Evolutionary conservation across 2,113 vertebrate genomes (phyloP), one percentile per base, ranked within the genome.

Genomic region (Dermatemys mawii): DNA sequence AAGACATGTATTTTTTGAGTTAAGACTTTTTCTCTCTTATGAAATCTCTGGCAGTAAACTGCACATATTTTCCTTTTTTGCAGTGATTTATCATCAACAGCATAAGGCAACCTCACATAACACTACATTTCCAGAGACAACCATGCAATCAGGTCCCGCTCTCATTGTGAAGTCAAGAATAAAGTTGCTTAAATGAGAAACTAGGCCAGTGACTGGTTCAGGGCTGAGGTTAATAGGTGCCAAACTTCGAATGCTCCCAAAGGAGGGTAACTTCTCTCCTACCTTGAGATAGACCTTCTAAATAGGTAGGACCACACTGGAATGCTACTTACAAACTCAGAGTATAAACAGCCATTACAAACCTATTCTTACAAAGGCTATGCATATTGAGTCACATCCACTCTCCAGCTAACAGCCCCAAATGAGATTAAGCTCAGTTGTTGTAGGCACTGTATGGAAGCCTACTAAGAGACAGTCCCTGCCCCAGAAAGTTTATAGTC

Each of bases 271-370:
- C 76, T 93, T 95, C 89, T 44, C 84, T 81, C 84, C 2, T 1
- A 29, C 53, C 35, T 50, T 93, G 82, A 48, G 80, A 91, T 89
- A 93, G 50, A 1, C 55, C 73, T 93, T 95, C 73, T 93, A 90
- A 95, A 96, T 88, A 92, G 94, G 87, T 91, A 93, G 29, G 79
- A 86, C 90, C 95, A 95, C 80, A 73, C 60, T 11, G 44, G 92
- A 92, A 44, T 93, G 96, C 91, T 5, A 11, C 94, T 91, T 91
- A 91, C 70, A 90, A 93, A 90, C 67, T 73, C 86, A 86, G 76
- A 94, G 60, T 4, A 0, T 60, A 87, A 94, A 92, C 60, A 91
- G 82, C 55, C 87, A 92, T 92, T 92, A 93, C 76, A 81, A 76
- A 95, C 83, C 46, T 81, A 81, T 83, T 84, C 63, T 81, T 0